Evolutionary conservation across 2,113 vertebrate species (phyloP), one percentile per base, ranked within the genome.

Genomic region (Periophthalmodon schlosseri): DNA sequence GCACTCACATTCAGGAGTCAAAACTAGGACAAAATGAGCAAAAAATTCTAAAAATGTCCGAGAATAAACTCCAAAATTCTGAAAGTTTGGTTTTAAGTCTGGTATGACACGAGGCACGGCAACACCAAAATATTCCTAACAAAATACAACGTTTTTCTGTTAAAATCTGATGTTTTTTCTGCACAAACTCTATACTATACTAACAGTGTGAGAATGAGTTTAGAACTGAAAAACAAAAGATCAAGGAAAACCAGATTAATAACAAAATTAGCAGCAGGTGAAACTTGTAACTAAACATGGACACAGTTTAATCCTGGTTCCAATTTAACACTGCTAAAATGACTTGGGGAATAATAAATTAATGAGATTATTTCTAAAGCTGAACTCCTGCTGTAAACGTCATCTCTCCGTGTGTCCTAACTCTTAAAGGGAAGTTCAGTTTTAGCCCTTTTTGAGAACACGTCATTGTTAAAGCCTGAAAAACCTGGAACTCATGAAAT

Each of bases 31-130:
- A 23, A 15, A 15, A 60, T 10, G 1, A 23, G 8, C 56, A 5
- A 28, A 34, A 18, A 1, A 16, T 63, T 33, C 60, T 18, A 8
- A 63, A 84, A 85, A 73, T 76, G 84, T 58, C 78, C 8, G 9
- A 44, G 10, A 44, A 44, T 39, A 39, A 9, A 2, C 78, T 57
- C 33, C 21, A 75, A 44, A 44, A 44, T 0, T 44, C 39, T 44
- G 8, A 44, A 44, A 36, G 71, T 83, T 81, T 9, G n/a, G 82
- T 79, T 64, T 74, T 80, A 72, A 75, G 78, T 71, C 46, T 73
- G 61, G 76, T 83, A 65, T 78, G 58, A 81, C 77, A 89, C 64
- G 81, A 82, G 83, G 82, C 87, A 90, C 88, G 75, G 88, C 90
- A 92, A 87, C 74, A 83, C 83, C 77, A 89, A 82, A 76, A 89